Evolutionary conservation across 1,140 invertebrate genomes (phyloP).

Genomic region (Branchinecta lynchi): DNA sequence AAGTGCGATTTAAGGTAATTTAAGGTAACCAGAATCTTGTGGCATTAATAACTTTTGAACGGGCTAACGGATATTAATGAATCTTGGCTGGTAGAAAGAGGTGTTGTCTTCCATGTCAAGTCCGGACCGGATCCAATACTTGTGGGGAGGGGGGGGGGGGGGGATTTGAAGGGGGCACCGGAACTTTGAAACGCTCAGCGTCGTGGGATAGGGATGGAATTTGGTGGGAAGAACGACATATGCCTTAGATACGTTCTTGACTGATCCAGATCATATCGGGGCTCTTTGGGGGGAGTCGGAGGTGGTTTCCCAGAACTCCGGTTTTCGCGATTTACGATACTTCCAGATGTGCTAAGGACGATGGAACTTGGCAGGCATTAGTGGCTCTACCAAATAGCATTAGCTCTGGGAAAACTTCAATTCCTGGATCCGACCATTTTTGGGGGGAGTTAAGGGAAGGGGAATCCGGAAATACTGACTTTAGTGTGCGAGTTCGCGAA

Average conservation of each 20-base stretch:
- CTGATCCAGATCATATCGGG: background rate
- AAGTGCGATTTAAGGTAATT: too few species aligned
- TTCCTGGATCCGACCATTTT: too few species aligned
- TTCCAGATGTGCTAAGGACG: too few species aligned
- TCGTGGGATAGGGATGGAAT: background rate
- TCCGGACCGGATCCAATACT: background rate
- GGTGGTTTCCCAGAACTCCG: background rate
- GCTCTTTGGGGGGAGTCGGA: background rate
- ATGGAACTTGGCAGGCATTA: too few species aligned
- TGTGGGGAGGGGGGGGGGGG: background rate
- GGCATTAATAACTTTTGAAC: background rate
- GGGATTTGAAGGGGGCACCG: background rate
- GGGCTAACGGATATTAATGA: background rate
- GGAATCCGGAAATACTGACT: too few species aligned
- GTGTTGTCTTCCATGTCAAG: background rate
- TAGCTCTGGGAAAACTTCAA: too few species aligned
- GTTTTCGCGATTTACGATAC: background rate
- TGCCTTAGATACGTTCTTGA: background rate
- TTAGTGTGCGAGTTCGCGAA: too few species aligned
- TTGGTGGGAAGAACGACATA: constrained; percentile 1
- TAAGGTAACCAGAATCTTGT: background rate
- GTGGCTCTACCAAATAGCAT: too few species aligned
- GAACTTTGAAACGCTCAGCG: background rate
- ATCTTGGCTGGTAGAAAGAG: background rate
- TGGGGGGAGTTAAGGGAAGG: too few species aligned